These are phyloP conservation scores for Chaetogeoica ovagalla DNA, from an alignment of 2,888 invertebrate genomes.

Conservation along the genomic window DNA sequence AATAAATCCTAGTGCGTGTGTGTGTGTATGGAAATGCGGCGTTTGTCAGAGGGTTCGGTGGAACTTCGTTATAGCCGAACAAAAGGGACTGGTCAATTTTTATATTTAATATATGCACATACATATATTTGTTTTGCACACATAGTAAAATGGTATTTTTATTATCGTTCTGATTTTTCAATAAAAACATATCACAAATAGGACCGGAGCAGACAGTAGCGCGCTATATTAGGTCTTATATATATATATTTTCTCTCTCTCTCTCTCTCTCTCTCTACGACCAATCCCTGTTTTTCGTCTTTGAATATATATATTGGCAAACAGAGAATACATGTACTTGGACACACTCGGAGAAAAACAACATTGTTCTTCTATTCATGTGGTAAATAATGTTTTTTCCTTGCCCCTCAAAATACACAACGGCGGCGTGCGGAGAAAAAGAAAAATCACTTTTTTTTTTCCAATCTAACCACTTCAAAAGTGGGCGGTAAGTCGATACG, in stretches of 20 bases:
- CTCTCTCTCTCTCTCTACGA: neutral
- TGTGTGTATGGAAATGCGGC: neutral
- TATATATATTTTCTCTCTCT: neutral
- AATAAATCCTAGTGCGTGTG: neutral
- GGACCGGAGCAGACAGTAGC: neutral
- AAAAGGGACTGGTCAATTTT: slow-evolving; percentile 14
- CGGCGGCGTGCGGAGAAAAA: slow-evolving; percentile 3
- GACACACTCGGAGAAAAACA: slow-evolving; percentile 24
- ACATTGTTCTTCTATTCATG: slow-evolving; percentile 39
- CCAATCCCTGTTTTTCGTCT: neutral
- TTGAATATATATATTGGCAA: neutral
- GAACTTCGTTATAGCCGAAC: slow-evolving; percentile 2
- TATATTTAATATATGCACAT: neutral
- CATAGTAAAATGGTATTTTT: slow-evolving; percentile 4
- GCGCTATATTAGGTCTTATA: neutral
- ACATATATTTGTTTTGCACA: too few relatives aligned
- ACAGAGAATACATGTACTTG: slow-evolving; percentile 4
- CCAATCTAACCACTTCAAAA: slow-evolving; percentile 25
- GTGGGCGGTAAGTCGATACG: slow-evolving; percentile 28
- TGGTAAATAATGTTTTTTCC: slow-evolving; percentile 41
- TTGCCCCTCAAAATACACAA: neutral
- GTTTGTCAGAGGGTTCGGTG: neutral
- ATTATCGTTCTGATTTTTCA: slow-evolving; percentile 34
- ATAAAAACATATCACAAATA: slow-evolving; percentile 7
- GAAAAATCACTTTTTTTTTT: slow-evolving; percentile 28